These are phyloP conservation scores for Notamacropus eugenii DNA, from an alignment of 2,797 vertebrate genomes.

Conservation along the genomic window DNA sequence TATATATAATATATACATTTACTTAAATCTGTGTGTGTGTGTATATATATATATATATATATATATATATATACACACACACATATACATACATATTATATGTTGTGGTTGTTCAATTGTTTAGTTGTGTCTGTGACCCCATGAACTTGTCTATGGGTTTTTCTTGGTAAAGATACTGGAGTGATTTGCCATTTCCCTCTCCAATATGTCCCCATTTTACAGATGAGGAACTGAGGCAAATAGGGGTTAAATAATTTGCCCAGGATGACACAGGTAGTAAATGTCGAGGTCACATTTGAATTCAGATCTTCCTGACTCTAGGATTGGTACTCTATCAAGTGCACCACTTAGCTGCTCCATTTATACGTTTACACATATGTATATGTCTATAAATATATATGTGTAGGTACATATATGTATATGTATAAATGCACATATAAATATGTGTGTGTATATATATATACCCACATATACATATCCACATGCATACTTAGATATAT, in stretches of 20 bases:
- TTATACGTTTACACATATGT: no score
- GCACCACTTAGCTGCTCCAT: background rate
- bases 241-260: background rate
- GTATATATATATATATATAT: background rate
- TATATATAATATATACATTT: background rate
- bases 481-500: no score
- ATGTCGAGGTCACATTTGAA: background rate
- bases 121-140: background rate
- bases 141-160: background rate
- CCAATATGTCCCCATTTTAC: background rate
- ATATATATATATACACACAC: background rate
- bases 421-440: no score
- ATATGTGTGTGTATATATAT: no score
- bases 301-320: background rate
- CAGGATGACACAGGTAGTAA: background rate
- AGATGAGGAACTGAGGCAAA: background rate
- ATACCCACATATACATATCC: background rate
- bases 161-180: background rate
- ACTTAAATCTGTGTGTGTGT: no score
- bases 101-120: background rate
- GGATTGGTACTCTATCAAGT: background rate
- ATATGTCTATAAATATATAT: background rate
- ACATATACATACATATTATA: background rate
- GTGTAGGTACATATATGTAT: no score
- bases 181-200: background rate